A percentile compares a stretch with the other conserved stretches of the same genome.
phyloP scores from a whole-genome alignment of 2,888 invertebrate genomes.

The Spodoptera exigua region DNA sequence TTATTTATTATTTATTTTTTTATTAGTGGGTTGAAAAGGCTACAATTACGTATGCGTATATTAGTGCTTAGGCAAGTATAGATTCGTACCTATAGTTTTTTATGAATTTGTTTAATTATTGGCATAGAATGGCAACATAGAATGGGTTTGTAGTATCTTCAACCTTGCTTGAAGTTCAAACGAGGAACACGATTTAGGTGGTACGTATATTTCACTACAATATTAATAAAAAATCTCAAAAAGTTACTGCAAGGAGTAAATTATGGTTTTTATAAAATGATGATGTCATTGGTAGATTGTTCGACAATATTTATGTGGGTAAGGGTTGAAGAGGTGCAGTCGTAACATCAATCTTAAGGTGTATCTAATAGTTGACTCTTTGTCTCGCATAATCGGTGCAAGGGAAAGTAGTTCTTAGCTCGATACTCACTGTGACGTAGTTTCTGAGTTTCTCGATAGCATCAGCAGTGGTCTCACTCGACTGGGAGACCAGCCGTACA shows the following conservation, averaged over 20 bases:
- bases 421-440: conserved; percentile 68
- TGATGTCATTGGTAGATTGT: neutral
- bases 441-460: conserved; percentile 77
- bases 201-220: no score
- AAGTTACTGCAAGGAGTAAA: neutral
- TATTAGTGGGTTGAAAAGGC: no score
- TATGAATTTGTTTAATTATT: no score
- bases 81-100: no score
- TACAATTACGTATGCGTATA: no score
- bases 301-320: neutral
- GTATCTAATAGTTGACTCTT: neutral
- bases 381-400: no score
- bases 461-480: conserved; percentile 74
- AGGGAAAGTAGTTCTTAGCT: neutral
- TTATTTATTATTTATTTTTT: no score
- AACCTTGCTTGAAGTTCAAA: no score
- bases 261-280: neutral
- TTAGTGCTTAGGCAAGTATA: no score
- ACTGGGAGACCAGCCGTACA: conserved; percentile 67
- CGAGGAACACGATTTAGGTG: no score
- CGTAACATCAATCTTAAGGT: conserved; percentile 3
- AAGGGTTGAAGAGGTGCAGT: neutral
- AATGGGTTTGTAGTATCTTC: no score
- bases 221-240: neutral
- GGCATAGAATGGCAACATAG: no score